phyloP scores from a whole-genome alignment of 2,797 vertebrate genomes.

The Taenioides sp. region DNA sequence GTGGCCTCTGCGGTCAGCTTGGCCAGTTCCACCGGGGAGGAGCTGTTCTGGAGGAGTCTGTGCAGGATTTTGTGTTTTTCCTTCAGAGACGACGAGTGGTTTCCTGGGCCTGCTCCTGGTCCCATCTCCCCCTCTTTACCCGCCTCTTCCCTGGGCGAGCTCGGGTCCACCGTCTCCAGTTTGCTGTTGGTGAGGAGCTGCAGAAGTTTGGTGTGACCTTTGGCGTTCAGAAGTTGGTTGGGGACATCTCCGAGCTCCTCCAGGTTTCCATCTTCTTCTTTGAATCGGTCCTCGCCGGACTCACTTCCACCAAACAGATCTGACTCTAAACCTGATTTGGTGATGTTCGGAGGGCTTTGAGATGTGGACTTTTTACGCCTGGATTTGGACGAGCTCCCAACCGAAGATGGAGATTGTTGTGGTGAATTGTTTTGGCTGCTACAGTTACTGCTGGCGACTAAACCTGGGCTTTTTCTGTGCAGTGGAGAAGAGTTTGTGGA shows the following conservation, averaged over 20 bases:
- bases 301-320: constrained; percentile 45
- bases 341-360: constrained; percentile 77
- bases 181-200: constrained; percentile 94
- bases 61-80: constrained; percentile 99
- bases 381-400: constrained; percentile 87
- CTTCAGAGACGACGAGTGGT: constrained; percentile 93
- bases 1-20: constrained; percentile 98
- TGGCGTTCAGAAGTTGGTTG: constrained; percentile 83
- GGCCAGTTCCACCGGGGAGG: constrained; percentile 93
- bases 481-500: background rate
- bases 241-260: constrained; percentile 79
- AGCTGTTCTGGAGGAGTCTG: constrained; percentile 97
- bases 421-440: constrained; percentile 43
- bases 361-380: constrained; percentile 79
- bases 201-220: constrained; percentile 95
- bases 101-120: constrained; percentile 60
- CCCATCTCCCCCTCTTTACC: constrained; percentile 93
- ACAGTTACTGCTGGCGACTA: constrained; percentile 61
- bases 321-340: constrained; percentile 61
- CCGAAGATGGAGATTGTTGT: constrained; percentile 77
- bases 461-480: constrained; percentile 79
- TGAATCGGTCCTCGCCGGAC: constrained; percentile 55
- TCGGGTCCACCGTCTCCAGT: constrained; percentile 88
- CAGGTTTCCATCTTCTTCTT: constrained; percentile 63
- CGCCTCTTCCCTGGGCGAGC: constrained; percentile 77